Percentiles rank a stretch among this genome's conserved stretches.
Conservation (phyloP, 2,113 vertebrate genomes). For the Gadus macrocephalus region DNA sequence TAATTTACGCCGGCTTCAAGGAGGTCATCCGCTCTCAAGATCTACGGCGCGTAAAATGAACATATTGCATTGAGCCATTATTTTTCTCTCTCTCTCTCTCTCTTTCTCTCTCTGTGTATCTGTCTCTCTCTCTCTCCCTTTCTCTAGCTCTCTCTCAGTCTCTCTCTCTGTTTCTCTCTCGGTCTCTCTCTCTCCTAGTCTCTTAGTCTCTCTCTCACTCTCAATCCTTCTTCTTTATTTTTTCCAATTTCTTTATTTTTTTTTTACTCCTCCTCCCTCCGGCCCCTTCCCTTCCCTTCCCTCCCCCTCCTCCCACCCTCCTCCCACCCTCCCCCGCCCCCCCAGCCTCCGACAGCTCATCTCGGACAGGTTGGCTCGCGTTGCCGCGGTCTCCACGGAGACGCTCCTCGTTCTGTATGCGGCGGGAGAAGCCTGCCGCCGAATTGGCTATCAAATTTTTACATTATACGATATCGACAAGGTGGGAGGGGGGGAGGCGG, state of each 20-base stretch:
- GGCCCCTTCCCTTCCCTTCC: too few relatives aligned
- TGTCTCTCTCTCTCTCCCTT: too few relatives aligned
- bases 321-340: too few relatives aligned
- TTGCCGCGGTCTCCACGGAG: constrained; percentile 36
- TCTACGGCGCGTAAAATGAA: constrained; percentile 35
- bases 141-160: too few relatives aligned
- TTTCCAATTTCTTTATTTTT: constrained; percentile 19
- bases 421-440: constrained; percentile 27
- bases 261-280: too few relatives aligned
- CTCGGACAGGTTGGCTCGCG: constrained; percentile 33
- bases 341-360: constrained; percentile 19
- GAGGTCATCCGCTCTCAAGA: constrained; percentile 55
- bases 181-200: too few relatives aligned
- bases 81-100: constrained; percentile 25
- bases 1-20: constrained; percentile 64
- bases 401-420: constrained; percentile 55
- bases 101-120: too few relatives aligned
- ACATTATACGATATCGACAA: constrained; percentile 70
- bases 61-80: constrained; percentile 31
- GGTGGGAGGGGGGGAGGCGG: background rate
- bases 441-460: constrained; percentile 67
- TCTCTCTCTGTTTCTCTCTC: too few relatives aligned
- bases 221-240: constrained; percentile 6
- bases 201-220: background rate
- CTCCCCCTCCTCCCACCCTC: too few relatives aligned